These are phyloP conservation scores for Scaptomyza tumidula DNA, from an alignment of 2,888 invertebrate genomes.

Conservation along the genomic window DNA sequence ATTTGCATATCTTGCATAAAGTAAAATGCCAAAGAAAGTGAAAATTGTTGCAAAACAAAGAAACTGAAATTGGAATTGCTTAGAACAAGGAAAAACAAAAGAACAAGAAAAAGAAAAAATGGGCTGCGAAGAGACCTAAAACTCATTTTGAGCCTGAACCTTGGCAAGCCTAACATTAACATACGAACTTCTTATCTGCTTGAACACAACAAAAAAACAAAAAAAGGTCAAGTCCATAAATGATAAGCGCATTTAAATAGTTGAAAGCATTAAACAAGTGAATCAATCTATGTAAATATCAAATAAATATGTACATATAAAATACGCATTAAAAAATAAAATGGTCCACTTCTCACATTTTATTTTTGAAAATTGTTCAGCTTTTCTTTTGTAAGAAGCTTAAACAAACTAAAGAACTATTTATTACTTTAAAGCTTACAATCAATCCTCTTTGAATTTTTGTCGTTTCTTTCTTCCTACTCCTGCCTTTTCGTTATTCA, in stretches of 20 bases:
- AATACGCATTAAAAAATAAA: not conserved
- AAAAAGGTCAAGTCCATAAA: constrained; percentile 18
- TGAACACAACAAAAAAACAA: not conserved
- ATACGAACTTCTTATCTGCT: constrained; percentile 32
- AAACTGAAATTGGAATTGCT: constrained; percentile 57
- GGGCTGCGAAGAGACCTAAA: constrained; percentile 11
- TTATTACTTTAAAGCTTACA: constrained; percentile 32
- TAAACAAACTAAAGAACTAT: constrained; percentile 45
- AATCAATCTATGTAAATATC: not conserved
- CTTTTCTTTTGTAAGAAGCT: constrained; percentile 30
- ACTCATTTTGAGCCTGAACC: constrained; percentile 33
- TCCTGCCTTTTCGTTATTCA: not conserved
- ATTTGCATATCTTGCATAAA: constrained; percentile 65
- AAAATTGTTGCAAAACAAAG: constrained; percentile 60
- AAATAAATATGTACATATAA: constrained; percentile 1
- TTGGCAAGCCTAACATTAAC: constrained; percentile 39
- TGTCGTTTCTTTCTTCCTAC: constrained; percentile 1
- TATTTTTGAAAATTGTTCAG: not conserved
- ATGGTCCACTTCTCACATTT: not conserved
- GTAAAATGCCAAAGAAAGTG: constrained; percentile 57
- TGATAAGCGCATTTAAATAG: constrained; percentile 3
- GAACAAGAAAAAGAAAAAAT: not conserved
- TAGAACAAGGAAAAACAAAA: not conserved
- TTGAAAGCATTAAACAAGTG: not conserved
- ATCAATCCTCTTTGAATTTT: constrained; percentile 33